Evolutionary conservation across 2,888 invertebrate genomes (phyloP).

Genomic region (Trichopria drosophilae): DNA sequence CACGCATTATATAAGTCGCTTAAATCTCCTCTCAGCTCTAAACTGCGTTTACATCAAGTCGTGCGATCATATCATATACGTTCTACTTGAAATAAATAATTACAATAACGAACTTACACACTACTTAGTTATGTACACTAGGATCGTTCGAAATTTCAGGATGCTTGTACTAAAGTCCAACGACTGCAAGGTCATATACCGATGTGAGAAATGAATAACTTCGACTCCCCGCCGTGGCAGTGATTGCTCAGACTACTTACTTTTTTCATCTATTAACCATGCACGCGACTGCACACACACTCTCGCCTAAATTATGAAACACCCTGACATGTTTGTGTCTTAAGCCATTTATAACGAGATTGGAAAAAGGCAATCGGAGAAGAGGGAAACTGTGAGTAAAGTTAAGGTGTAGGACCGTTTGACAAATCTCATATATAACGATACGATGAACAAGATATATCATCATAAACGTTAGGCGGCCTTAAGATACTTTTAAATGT

Average conservation of each 20-base stretch:
- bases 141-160: constrained; percentile 26
- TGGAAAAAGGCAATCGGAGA: too few species aligned
- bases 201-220: not conserved
- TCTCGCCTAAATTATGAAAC: too few species aligned
- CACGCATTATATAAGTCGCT: constrained; percentile 9
- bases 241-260: constrained; percentile 48
- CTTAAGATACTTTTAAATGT: too few species aligned
- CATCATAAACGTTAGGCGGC: too few species aligned
- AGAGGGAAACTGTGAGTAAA: too few species aligned
- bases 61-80: constrained; percentile 43
- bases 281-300: too few species aligned
- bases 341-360: too few species aligned
- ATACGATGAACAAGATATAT: too few species aligned
- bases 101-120: constrained; percentile 37
- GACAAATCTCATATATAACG: too few species aligned
- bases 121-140: constrained; percentile 54
- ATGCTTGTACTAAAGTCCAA: constrained; percentile 31
- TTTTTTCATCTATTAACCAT: too few species aligned
- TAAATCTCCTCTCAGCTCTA: constrained; percentile 25
- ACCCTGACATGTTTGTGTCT: too few species aligned
- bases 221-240: constrained; percentile 43
- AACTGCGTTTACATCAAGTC: constrained; percentile 34
- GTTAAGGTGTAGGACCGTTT: too few species aligned
- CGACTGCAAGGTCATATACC: constrained; percentile 9
- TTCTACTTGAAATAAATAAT: constrained; percentile 54